Evolutionary conservation across 2,888 invertebrate species (phyloP).

Genomic region (Sepiola atlantica): DNA sequence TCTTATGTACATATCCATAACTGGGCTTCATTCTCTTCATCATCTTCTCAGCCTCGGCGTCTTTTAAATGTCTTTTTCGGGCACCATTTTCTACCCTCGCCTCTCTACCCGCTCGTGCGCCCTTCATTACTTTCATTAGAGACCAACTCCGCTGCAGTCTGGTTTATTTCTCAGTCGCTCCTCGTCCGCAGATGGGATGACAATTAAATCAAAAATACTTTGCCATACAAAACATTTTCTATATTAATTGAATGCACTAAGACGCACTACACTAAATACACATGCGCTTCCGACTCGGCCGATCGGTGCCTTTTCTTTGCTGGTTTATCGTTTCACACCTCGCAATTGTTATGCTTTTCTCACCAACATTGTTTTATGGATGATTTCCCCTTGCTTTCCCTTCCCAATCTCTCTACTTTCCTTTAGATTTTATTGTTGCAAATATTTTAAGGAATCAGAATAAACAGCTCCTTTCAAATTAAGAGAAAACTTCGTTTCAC

Average conservation of each 20-base stretch:
- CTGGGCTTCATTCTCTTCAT: background rate
- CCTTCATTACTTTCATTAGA: background rate
- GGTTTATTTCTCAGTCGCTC: background rate
- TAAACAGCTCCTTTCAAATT: background rate
- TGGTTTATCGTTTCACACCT: background rate
- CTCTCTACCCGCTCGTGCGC: background rate
- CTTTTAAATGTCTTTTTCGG: background rate
- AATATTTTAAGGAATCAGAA: conserved; percentile 10
- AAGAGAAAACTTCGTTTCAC: background rate
- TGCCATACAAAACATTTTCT: background rate
- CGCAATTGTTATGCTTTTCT: background rate
- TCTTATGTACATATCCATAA: background rate
- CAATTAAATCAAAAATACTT: background rate
- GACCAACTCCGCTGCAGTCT: background rate
- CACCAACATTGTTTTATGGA: background rate
- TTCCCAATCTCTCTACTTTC: background rate
- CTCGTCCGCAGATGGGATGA: background rate
- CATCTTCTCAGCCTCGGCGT: background rate
- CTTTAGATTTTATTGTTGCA: background rate
- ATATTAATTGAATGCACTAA: background rate
- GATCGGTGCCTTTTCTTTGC: background rate
- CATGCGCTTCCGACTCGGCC: background rate
- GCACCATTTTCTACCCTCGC: background rate
- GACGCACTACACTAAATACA: background rate
- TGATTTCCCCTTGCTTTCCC: background rate